phyloP scores from a whole-genome alignment of 2,797 vertebrate species.

The Remorina albescens region DNA sequence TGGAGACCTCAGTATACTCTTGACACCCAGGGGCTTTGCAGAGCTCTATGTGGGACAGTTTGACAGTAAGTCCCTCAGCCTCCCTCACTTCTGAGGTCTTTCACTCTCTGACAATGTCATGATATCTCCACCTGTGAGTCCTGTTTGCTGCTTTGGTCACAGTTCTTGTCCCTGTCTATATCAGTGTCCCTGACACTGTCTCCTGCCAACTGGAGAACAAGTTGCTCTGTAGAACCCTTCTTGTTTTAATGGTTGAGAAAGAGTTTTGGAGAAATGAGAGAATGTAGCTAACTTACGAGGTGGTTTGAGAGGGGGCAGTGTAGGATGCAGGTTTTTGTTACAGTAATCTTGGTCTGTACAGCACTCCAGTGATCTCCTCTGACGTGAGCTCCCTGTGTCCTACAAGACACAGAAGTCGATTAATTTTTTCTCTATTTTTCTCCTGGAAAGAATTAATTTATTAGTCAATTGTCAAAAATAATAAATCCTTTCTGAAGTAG shows the following conservation, averaged over 20 bases:
- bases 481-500: not conserved
- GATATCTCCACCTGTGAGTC: constrained; percentile 40
- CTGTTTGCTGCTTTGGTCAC: constrained; percentile 30
- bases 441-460: not conserved
- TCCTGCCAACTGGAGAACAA: constrained; percentile 39
- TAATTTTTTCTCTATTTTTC: not conserved
- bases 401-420: constrained; percentile 55
- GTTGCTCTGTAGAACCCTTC: constrained; percentile 6
- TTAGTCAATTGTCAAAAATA: too few relatives aligned
- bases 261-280: not conserved
- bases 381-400: constrained; percentile 91
- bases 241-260: constrained; percentile 14
- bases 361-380: constrained; percentile 92
- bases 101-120: constrained; percentile 49
- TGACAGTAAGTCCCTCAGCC: constrained; percentile 45
- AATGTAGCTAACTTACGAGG: constrained; percentile 81
- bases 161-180: constrained; percentile 26
- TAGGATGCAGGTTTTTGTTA: constrained; percentile 93
- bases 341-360: constrained; percentile 95
- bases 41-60: constrained; percentile 24
- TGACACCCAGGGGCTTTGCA: constrained; percentile 25
- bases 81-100: constrained; percentile 40
- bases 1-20: constrained; percentile 42
- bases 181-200: constrained; percentile 34
- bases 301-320: constrained; percentile 90